Evolutionary conservation across 2,888 invertebrate species (phyloP).

Genomic region (Minunthozetes semirufus): DNA sequence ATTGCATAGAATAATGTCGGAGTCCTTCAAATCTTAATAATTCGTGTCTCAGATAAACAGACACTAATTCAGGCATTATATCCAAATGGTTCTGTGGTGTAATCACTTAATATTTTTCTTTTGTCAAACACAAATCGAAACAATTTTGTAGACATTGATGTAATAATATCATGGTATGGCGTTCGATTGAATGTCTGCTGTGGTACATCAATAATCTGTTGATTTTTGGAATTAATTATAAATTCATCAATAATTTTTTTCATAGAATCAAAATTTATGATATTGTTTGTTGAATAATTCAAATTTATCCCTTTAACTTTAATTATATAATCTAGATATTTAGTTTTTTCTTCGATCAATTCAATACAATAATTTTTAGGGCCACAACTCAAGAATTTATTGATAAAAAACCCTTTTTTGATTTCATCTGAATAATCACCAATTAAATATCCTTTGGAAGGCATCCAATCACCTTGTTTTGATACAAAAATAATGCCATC

Average conservation of each 20-base stretch:
- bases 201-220: too few relatives aligned
- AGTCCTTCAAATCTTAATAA: too few relatives aligned
- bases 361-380: conserved; percentile 47
- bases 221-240: too few relatives aligned
- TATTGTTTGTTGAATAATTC: conserved; percentile 39
- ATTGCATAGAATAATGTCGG: too few relatives aligned
- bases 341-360: conserved; percentile 33
- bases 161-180: too few relatives aligned
- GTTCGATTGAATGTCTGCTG: too few relatives aligned
- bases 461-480: conserved; percentile 37
- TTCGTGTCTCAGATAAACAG: too few relatives aligned
- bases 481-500: conserved; percentile 46
- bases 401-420: conserved; percentile 43
- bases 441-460: conserved; percentile 45
- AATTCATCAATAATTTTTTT: conserved; percentile 37
- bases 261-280: conserved; percentile 41
- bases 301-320: conserved; percentile 44
- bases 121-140: too few relatives aligned
- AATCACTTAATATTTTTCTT: too few relatives aligned
- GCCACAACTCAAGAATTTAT: conserved; percentile 46
- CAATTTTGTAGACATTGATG: too few relatives aligned
- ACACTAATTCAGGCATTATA: too few relatives aligned
- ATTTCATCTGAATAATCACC: conserved; percentile 48
- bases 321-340: conserved; percentile 31
- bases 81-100: too few relatives aligned